Evolutionary conservation across 2,113 vertebrate species (phyloP).

Genomic region (Phyllostomus discolor): DNA sequence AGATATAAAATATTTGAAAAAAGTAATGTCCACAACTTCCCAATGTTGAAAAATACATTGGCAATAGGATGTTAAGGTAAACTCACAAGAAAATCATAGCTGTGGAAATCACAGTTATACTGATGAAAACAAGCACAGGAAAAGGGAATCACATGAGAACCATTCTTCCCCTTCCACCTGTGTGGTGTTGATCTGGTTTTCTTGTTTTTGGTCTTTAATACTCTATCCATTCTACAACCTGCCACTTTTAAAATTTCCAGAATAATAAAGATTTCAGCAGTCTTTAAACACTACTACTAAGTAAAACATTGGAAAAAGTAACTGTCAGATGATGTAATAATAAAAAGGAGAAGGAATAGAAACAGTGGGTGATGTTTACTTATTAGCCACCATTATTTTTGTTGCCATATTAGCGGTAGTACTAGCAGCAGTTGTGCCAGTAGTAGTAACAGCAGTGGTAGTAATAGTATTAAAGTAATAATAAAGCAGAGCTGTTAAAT

Average conservation of each 20-base stretch:
- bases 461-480: not conserved
- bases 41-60: not conserved
- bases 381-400: no score
- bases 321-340: not conserved
- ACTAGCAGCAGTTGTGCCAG: not conserved
- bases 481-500: not conserved
- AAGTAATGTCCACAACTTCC: not conserved
- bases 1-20: not conserved
- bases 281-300: not conserved
- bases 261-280: not conserved
- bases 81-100: not conserved
- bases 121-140: not conserved
- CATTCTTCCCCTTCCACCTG: not conserved
- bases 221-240: not conserved
- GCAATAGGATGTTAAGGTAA: not conserved
- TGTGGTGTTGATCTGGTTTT: not conserved
- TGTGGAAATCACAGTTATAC: not conserved
- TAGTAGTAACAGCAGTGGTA: not conserved
- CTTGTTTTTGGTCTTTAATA: not conserved
- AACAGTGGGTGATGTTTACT: no score
- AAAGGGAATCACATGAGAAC: not conserved
- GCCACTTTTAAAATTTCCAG: not conserved
- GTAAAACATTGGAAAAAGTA: not conserved
- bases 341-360: no score
- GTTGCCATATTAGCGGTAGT: no score